A percentile compares a stretch with the other conserved stretches of the same genome.
Conservation (phyloP, 2,113 vertebrate genomes). For the Zosterops japonicus region DNA sequence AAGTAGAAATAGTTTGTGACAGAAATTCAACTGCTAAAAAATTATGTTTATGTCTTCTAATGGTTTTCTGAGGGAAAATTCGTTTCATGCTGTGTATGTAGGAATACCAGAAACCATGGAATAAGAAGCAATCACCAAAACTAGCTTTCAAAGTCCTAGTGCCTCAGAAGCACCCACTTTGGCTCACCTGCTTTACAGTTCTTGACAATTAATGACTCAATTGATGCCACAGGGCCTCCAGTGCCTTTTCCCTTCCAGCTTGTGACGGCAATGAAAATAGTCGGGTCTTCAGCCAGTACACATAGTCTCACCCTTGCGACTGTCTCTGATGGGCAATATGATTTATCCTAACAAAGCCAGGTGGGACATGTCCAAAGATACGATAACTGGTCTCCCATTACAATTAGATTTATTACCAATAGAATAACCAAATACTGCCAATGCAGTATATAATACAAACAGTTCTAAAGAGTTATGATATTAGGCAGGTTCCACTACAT, state of each 20-base stretch:
- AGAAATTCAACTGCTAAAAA: background rate
- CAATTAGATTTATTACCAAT: background rate
- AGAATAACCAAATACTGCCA: background rate
- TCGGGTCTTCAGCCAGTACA: fast-evolving
- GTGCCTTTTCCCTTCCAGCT: background rate
- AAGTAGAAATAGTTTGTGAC: background rate
- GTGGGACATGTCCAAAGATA: background rate
- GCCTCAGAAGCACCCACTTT: background rate
- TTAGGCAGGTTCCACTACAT: background rate
- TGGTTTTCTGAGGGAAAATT: background rate
- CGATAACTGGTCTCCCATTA: background rate
- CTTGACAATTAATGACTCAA: background rate
- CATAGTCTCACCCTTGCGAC: background rate
- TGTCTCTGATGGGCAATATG: background rate
- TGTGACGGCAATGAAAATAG: background rate
- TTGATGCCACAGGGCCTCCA: background rate
- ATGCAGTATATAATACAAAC: background rate
- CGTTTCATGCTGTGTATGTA: background rate
- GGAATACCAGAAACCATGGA: background rate
- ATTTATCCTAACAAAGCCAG: background rate
- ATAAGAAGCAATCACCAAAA: background rate
- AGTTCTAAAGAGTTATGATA: background rate
- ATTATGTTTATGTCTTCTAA: background rate
- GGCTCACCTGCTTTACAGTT: background rate
- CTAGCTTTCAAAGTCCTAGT: background rate